Evolutionary conservation across 2,113 vertebrate species (phyloP), one percentile per base, ranked within the genome.

Genomic region (Mixornis gularis): DNA sequence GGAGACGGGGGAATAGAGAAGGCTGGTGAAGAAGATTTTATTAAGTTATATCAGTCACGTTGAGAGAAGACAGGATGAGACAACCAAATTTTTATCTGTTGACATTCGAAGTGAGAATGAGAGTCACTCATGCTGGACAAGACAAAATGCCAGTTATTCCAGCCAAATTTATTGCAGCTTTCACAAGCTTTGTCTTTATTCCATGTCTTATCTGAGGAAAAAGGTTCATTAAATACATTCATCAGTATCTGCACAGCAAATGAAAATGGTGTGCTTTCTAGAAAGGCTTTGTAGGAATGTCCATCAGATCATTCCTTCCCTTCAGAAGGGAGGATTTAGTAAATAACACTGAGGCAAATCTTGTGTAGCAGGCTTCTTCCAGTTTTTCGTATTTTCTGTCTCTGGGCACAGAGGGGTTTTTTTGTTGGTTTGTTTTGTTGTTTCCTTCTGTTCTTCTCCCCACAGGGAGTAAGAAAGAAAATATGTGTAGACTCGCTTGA

Each of bases 291-390:
- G 32, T 62, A 80, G 44, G 49, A 80, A 71, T 41, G 18, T 69
- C 22, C 34, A 34, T 81, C 51, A 30, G 21, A 56, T 38, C 66
- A 62, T 53, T 60, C 56, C 25, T 93, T 69, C 58, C 84, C 76
- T 69, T 70, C 69, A 95, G 90, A 90, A 70, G 19, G 9, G 27
- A 87, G 55, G 58, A 89, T 87, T 96, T 94, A 84, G 40, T 58
- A 90, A 94, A 43, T 40, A 89, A 12, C 44, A 77, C 34, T 78
- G 69, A 81, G 53, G 76, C 40, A 94, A 87, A 82, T 68, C 65
- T 70, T 59, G 14, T 53, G 22, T 17, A 82, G 38, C 44, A 76
- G 22, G 16, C 27, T 94, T 90, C 36, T 53, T 90, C 11, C 22
- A 43, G 30, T 7, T 43, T 91, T 94, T 93, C n/a, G 49, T 65